Base-by-base conservation (phyloP, 1,140 invertebrate genomes). In the Mamestra configurata region DNA sequence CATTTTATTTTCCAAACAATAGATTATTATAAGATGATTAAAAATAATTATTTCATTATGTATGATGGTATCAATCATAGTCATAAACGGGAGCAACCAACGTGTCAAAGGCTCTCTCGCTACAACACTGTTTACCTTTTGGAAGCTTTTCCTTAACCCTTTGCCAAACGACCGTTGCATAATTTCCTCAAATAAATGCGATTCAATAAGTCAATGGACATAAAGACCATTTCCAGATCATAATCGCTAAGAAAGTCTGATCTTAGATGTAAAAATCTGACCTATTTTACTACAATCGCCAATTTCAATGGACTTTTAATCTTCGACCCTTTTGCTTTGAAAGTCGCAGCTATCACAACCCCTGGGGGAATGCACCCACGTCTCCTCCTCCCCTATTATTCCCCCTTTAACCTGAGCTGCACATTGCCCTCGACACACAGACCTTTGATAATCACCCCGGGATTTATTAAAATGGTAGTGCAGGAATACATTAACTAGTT, bases 261-360 rank as follows among this genome's bases (percentile, higher is more conserved):
- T 49, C 43, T 15, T n/a, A 49, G 13, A 49, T n/a, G 15, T 49
- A 49, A 49, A 43, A n/a, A 15, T 49, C 43, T 49, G 13, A 49
- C 15, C 13, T n/a, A 49, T 0, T 49, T 49, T 49, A 49, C 3
- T n/a, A n/a, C 15, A 49, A 49, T 49, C 43, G 13, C 43, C 43
- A 49, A 49, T 49, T 49, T 49, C 13, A 49, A n/a, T 49, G n/a
- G 13, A 49, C 43, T 49, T 49, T 49, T 49, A 49, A 49, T 49
- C 43, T 49, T 49, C 43, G 43, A 49, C 43, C 43, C 43, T 49
- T 46, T 46, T 15, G 13, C 43, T 49, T 49, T 49, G 43, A 49
- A 49, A 49, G 15, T 40, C 8, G 43, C 15, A 15, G 7, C 10
- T 43, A 49, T 49, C 15, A n/a, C 43, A n/a, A 49, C 43, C 43